Evolutionary conservation across 2,888 invertebrate species (phyloP), one percentile per base, ranked within the genome.

Genomic region (Ectobius pallidus): DNA sequence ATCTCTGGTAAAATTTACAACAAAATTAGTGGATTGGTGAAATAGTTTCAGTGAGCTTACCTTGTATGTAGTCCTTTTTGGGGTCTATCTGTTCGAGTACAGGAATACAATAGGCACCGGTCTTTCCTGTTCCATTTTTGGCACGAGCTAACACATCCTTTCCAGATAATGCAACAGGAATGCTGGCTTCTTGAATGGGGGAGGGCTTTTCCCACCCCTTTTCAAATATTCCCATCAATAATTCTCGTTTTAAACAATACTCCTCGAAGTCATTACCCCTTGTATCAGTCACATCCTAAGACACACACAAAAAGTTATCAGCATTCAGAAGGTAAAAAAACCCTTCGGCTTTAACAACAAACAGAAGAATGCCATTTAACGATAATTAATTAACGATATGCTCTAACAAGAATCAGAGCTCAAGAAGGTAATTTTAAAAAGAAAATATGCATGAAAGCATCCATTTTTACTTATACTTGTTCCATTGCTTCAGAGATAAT

Each of bases 161-260:
- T 80, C 99, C 99, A 81, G 96, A 94, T 79, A 99, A 89, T 77
- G 99, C 99, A 81, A 99, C 96, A 76, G 99, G 99, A 86, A 99
- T 99, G 83, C 98, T 95, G 81, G 96, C 96, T 88, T 98, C 99
- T 88, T 99, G 99, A 86, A 99, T 99, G 34, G 99, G 99, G 76
- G 97, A 97, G 71, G 99, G 99, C 85, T 96, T 96, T 84, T 99
- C 99, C 99, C 96, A 98, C 75, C 98, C 99, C 86, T 99, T 99
- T 85, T 99, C 99, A 84, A 99, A 99, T 82, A 99, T 99, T 78
- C 99, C 99, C 98, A 99, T 99, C 79, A 99, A 87, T 80, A 99
- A 88, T 86, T 97, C 96, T 79, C 99, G 89, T 86, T 96, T 96
- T 78, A 99, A 88, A 85, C 98, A 98, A 86, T 97, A 99, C 85